Conservation (phyloP, 2,113 vertebrate species). For the Mobula hypostoma region DNA sequence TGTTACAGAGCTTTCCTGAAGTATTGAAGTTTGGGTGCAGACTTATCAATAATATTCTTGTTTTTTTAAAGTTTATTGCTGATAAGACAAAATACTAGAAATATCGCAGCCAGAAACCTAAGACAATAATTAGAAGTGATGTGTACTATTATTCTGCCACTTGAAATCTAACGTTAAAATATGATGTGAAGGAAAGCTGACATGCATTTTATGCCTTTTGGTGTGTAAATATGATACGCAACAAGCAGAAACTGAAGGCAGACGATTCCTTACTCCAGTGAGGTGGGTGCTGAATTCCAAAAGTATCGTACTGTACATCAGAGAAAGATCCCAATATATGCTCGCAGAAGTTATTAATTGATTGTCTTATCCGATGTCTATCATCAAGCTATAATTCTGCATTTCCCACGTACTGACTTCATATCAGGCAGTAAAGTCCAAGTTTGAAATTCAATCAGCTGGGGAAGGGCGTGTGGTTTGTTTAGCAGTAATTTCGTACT, state of each 20-base stretch:
- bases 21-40: not conserved
- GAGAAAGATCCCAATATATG: not conserved
- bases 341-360: not conserved
- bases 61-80: not conserved
- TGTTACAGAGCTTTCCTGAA: not conserved
- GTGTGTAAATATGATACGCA: not conserved
- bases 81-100: not conserved
- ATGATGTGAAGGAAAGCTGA: not conserved
- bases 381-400: not conserved
- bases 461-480: not conserved
- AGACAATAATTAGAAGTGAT: not conserved
- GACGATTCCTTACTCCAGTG: not conserved
- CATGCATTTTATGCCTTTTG: not conserved
- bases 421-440: not conserved
- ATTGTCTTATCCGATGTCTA: not conserved
- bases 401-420: not conserved
- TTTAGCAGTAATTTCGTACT: not conserved
- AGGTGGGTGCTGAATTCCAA: not conserved
- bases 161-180: not conserved
- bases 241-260: not conserved
- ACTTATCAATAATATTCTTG: not conserved
- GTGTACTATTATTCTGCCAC: not conserved
- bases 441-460: not conserved
- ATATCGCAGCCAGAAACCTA: not conserved
- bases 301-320: not conserved